phyloP scores from a whole-genome alignment of 2,797 vertebrate species.

The Rhinichthys osculus region DNA sequence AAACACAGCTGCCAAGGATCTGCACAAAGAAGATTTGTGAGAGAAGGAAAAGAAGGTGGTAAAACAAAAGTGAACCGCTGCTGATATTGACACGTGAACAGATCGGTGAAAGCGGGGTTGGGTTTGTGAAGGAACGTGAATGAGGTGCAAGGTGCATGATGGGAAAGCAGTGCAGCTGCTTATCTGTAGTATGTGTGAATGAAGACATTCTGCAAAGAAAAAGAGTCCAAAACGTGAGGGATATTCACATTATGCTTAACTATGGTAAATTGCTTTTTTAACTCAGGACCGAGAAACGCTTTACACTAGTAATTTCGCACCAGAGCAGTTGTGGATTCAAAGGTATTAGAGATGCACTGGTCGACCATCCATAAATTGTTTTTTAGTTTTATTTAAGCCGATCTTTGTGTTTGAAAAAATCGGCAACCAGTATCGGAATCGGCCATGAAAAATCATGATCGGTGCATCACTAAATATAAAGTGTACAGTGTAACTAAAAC shows the following conservation, averaged over 20 bases:
- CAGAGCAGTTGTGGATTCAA: background rate
- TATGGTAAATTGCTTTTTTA: background rate
- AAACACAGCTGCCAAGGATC: conserved; percentile 26
- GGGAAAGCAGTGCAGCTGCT: background rate
- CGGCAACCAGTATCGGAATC: background rate
- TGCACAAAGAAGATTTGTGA: background rate
- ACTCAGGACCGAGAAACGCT: background rate
- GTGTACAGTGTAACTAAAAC: background rate
- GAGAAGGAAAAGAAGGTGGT: conserved; percentile 15
- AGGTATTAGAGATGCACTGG: background rate
- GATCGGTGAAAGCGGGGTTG: conserved; percentile 10
- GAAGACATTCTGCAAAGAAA: background rate
- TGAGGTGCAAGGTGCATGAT: conserved; percentile 7
- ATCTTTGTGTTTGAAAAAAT: no score
- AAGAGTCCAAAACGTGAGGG: background rate
- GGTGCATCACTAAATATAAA: background rate
- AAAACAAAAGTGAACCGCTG: conserved; percentile 58
- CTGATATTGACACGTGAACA: conserved; percentile 34
- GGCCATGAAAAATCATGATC: background rate
- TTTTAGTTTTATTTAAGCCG: background rate
- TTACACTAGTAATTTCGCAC: background rate
- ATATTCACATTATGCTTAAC: background rate
- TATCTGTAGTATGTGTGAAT: background rate
- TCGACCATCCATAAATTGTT: background rate
- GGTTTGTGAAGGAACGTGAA: conserved; percentile 10